Conservation (phyloP, 2,113 vertebrate species). For the Bubo blakistoni region DNA sequence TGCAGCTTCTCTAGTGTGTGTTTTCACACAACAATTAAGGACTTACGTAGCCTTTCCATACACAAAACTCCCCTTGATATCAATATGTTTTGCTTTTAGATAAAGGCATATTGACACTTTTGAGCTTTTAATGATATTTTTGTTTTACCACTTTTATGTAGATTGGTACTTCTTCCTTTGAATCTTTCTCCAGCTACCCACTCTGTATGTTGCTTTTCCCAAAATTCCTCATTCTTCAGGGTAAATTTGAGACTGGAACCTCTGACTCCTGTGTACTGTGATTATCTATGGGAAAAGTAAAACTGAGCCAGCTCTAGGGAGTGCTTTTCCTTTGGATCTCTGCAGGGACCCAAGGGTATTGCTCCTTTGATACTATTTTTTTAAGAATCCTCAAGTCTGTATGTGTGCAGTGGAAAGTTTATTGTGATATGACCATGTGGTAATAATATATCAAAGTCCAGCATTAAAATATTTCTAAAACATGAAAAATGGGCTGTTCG, state of each 20-base stretch:
- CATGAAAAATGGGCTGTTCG: conserved; percentile 47
- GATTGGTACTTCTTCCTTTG: background rate
- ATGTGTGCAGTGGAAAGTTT: conserved; percentile 42
- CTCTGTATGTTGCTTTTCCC: background rate
- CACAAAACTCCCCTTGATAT: background rate
- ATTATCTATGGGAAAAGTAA: conserved; percentile 73
- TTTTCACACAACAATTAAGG: background rate
- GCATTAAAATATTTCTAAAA: conserved; percentile 62
- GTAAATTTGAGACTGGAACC: conserved; percentile 50
- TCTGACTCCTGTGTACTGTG: conserved; percentile 30
- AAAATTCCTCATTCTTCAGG: conserved; percentile 4
- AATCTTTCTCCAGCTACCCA: rapidly evolving
- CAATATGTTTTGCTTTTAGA: background rate
- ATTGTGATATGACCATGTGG: conserved; percentile 57
- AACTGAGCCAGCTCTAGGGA: conserved; percentile 58
- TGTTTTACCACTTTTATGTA: background rate
- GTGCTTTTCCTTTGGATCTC: conserved; percentile 62
- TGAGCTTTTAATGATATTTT: background rate
- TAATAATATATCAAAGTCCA: conserved; percentile 65
- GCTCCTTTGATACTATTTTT: conserved; percentile 61
- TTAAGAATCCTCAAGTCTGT: conserved; percentile 37
- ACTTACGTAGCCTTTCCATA: background rate
- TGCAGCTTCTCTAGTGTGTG: background rate
- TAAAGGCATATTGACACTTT: background rate
- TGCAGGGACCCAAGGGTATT: conserved; percentile 43